Evolutionary conservation across 2,797 vertebrate species (phyloP), one percentile per base, ranked within the genome.

Genomic region (Paratrypauchen microcephalus): DNA sequence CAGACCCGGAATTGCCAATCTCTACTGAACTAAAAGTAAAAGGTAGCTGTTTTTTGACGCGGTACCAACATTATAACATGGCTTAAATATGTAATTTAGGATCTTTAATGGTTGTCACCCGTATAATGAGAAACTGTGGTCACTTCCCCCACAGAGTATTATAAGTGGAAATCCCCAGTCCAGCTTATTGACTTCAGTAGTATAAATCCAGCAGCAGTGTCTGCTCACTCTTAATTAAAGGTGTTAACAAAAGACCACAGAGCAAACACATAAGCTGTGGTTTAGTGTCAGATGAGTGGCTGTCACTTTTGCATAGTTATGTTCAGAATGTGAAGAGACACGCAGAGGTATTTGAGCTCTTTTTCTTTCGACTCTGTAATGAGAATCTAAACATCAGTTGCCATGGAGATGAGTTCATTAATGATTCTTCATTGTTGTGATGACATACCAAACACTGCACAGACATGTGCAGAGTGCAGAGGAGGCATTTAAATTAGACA

Each of bases 161-260:
- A 13, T 45, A 18, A 28, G 56, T 58, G 56, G 18, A 56, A 58
- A 18, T 58, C 26, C 56, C 18, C 15, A 58, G 26, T 57, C 11
- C 9, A 28, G 13, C 13, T 30, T 30, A 58, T 57, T 16, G 55
- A 57, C 12, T 24, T 18, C 2, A 66, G 57, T 58, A 50, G 45
- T 16, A 45, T 28, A 69, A 28, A 2, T 12, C 15, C 56, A 18
- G 4, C 26, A 26, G 13, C 26, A 5, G 24, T 57, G 15, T 15
- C 21, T 5, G 24, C 24, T 26, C 6, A 18, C 65, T 59, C 66
- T 18, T 58, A 66, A 75, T 75, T 75, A 62, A 68, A 56, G n/a
- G 60, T 77, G 68, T 66, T 57, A 15, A 65, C 61, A 64, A 45
- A 45, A 45, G 41, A 45, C 3, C 13, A 15, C 41, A 16, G 12